Percentiles rank a stretch among this genome's conserved stretches.
These are phyloP conservation scores for Cyphomyrus plagiostoma DNA, from an alignment of 2,113 vertebrate genomes.

Conservation along the genomic window DNA sequence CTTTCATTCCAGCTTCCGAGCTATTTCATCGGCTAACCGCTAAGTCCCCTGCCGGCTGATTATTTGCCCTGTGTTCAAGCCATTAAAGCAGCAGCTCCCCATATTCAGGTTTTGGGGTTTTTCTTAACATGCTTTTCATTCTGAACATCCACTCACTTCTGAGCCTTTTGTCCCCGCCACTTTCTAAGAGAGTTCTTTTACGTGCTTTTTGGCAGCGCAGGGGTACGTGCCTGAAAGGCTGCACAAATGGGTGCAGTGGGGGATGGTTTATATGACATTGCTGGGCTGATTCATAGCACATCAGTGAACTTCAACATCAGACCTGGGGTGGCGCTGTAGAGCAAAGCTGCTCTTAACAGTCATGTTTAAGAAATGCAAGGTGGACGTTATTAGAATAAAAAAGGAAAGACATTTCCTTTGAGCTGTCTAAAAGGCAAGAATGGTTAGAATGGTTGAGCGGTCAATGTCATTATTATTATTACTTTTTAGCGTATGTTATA, in stretches of 20 bases:
- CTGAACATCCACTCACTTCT: background rate
- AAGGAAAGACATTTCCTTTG: too few species aligned
- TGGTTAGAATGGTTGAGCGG: too few species aligned
- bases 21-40: background rate
- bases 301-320: background rate
- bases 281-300: background rate
- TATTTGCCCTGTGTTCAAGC: background rate
- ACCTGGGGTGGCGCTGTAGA: background rate
- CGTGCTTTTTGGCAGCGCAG: background rate
- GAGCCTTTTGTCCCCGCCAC: background rate
- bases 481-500: too few species aligned
- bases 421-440: too few species aligned
- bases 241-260: background rate
- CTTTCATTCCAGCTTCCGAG: background rate
- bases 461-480: too few species aligned
- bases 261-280: background rate
- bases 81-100: background rate
- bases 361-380: background rate
- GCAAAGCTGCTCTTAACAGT: background rate
- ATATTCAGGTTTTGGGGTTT: background rate
- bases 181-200: background rate
- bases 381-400: background rate
- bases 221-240: background rate
- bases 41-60: background rate
- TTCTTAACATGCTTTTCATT: background rate